Evolutionary conservation across 2,888 invertebrate genomes (phyloP), one percentile per base, ranked within the genome.

Genomic region (Agriopis aurantiaria): DNA sequence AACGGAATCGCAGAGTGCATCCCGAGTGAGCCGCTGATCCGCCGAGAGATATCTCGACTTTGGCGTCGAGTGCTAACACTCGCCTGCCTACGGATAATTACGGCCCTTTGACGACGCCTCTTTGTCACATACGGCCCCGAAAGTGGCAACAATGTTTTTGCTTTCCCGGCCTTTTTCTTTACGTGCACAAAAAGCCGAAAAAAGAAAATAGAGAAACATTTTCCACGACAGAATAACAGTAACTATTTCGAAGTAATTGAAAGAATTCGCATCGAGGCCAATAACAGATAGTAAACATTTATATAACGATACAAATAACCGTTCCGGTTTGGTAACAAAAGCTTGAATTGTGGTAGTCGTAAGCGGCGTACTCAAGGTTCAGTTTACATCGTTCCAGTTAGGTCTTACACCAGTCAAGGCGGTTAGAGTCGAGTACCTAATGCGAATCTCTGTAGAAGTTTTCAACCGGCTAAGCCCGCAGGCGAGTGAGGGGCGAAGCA

Each of bases 1-100:
- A 93, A 94, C 93, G 90, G 94, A 93, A 93, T 93, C 88, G 88
- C 87, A 89, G 89, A 93, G 93, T 91, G 90, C 91, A 90, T 87
- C 91, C 91, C 90, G 90, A 91, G 91, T 89, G 92, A 90, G 90
- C 88, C 84, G 91, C 91, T 91, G 94, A 93, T 93, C 93, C 89
- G 91, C 83, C 86, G 85, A 88, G 89, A 91, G 93, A 93, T 93
- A 93, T 88, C 91, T 89, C 91, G 89, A 90, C 90, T 91, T 88
- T 89, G 81, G 84, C 88, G 90, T 88, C 88, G 89, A 92, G 91
- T 89, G 90, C 86, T 87, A 87, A 91, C 92, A 91, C 91, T 91
- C 89, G 85, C 86, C 86, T 85, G 90, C 88, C 89, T 88, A 87
- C 87, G 85, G 91, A 91, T 92, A 91, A 93, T 93, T 92, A 91